Base-by-base conservation (phyloP, 2,797 vertebrate species). In the Cyclura pinguis region DNA sequence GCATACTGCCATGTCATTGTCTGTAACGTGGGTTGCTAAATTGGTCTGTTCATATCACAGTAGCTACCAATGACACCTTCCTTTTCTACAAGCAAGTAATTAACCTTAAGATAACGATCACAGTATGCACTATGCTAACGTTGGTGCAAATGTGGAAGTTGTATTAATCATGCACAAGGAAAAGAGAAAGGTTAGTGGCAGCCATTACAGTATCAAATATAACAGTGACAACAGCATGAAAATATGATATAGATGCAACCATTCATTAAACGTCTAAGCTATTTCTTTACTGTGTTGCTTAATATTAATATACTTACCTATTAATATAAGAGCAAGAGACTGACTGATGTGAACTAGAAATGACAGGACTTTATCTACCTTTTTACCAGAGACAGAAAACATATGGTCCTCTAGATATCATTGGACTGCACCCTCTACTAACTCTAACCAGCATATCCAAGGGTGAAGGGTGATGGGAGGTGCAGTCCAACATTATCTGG, bases 21-120 rank as follows among this genome's bases (percentile, higher is more conserved):
- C 92, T 93, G 86, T 91, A 91, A 83, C 52, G 62, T 76, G 91
- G 90, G 88, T 81, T 93, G 89, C 90, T 94, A 91, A 90, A 88
- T 52, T 55, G 69, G 72, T 76, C 77, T 92, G 0, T 94, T 95
- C 86, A 73, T 94, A 85, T 80, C 64, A 94, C 84, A 85, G 74
- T 78, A 64, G 77, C 59, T 90, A 85, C 32, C 88, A 59, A 91
- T 93, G 91, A 83, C 87, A 93, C 88, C 82, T 90, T 94, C 89
- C 64, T 85, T 85, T 90, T 90, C 84, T 62, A 85, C 92, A 92
- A 91, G 80, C 89, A 92, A 92, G 73, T 72, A 93, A 93, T 94
- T 95, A 88, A 88, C 90, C 76, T 91, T 64, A 88, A 87, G 72
- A 18, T 62, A 50, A 62, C 88, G 87, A 73, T 93, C 93, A 87